A percentile compares a stretch with the other conserved stretches of the same genome.
Evolutionary conservation across 2,797 vertebrate genomes (phyloP).

Genomic region (Mionectes olivaceus): DNA sequence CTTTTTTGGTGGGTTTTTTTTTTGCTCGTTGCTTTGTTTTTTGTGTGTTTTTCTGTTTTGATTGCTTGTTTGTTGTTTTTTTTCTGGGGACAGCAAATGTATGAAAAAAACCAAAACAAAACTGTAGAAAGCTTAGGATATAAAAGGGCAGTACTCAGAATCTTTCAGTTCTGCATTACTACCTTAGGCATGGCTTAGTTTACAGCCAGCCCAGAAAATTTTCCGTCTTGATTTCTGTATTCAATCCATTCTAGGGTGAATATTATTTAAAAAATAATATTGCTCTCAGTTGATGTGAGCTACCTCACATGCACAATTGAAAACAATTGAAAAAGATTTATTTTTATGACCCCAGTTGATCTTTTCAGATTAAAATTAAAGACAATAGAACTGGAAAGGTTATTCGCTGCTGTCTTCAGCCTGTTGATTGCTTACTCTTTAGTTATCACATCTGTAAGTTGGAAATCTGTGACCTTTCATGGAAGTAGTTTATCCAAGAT

Average conservation of each 20-base stretch:
- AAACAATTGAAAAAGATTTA: background rate
- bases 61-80: background rate
- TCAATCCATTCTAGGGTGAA: background rate
- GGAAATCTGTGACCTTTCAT: background rate
- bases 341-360: background rate
- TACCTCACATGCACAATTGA: background rate
- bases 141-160: background rate
- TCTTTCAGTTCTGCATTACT: background rate
- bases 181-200: background rate
- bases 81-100: background rate
- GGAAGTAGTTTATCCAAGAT: background rate
- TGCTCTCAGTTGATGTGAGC: background rate
- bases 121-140: background rate
- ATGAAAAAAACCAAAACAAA: background rate
- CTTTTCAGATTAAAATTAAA: background rate
- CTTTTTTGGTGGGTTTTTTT: too few species aligned
- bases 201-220: background rate
- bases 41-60: background rate
- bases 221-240: background rate
- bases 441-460: background rate
- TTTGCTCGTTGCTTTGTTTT: background rate
- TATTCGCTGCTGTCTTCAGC: background rate
- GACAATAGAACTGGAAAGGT: background rate
- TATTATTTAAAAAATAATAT: background rate
- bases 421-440: background rate